These are phyloP conservation scores for Epinephelus lanceolatus DNA, from an alignment of 2,113 vertebrate species.

Conservation along the genomic window DNA sequence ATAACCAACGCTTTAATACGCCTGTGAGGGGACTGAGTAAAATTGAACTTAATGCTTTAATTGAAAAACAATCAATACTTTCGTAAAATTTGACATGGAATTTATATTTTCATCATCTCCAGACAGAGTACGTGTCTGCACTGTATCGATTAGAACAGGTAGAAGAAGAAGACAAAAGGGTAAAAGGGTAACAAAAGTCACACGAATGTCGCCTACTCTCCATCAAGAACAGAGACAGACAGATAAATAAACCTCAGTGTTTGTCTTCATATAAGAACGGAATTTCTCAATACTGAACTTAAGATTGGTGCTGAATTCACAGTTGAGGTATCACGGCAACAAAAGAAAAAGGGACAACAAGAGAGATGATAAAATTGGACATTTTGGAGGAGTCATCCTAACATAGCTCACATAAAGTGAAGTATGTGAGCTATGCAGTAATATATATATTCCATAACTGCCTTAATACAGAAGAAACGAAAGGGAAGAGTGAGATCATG, in stretches of 20 bases:
- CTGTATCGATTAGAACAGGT: neutral
- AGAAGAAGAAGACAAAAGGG: neutral
- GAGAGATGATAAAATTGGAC: neutral
- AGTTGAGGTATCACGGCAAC: neutral
- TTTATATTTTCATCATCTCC: neutral
- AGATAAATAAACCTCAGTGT: neutral
- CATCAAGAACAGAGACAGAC: neutral
- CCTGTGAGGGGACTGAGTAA: neutral
- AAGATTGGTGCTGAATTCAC: neutral
- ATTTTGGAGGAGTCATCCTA: neutral
- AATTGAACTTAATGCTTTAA: neutral
- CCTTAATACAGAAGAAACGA: neutral
- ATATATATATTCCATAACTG: neutral
- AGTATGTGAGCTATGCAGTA: too few relatives aligned
- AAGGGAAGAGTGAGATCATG: neutral
- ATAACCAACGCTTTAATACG: neutral
- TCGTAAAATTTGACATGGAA: neutral
- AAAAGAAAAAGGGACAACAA: neutral
- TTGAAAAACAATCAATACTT: neutral
- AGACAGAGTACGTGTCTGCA: neutral
- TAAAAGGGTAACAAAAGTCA: too few relatives aligned
- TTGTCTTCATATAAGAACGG: neutral
- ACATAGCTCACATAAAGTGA: neutral
- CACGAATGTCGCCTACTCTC: neutral
- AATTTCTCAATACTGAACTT: neutral